phyloP scores from a whole-genome alignment of 2,797 vertebrate genomes.

The Neostethus bicornis region DNA sequence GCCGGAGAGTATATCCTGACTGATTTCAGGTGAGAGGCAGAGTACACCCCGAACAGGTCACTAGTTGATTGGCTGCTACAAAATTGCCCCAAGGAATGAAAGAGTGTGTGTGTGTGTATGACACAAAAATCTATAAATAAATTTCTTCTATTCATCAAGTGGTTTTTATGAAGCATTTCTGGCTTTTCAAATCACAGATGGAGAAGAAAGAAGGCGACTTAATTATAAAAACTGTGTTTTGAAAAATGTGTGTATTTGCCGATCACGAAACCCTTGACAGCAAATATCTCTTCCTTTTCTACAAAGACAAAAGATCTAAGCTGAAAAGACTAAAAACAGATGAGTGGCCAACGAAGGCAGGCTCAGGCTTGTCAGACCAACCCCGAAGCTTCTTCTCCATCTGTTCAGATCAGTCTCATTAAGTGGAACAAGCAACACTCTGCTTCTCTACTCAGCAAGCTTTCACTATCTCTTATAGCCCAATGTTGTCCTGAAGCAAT shows the following conservation, averaged over 20 bases:
- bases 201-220: neutral
- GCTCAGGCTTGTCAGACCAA: slow-evolving; percentile 37
- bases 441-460: slow-evolving; percentile 48
- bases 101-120: too few species aligned
- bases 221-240: neutral
- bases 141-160: too few species aligned
- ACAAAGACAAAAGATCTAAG: neutral
- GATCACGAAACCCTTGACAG: neutral
- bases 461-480: slow-evolving; percentile 39
- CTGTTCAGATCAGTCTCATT: slow-evolving; percentile 74
- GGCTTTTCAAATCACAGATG: too few species aligned
- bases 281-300: neutral
- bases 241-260: neutral
- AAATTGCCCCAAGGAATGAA: too few species aligned
- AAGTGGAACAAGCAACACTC: slow-evolving; percentile 65
- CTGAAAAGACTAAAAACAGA: slow-evolving; percentile 36
- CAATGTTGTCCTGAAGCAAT: slow-evolving; percentile 55
- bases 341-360: slow-evolving; percentile 39
- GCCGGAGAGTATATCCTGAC: too few species aligned
- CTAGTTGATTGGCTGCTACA: too few species aligned
- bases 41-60: too few species aligned
- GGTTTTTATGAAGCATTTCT: too few species aligned
- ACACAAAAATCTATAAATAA: too few species aligned
- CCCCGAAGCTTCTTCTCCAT: slow-evolving; percentile 62
- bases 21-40: too few species aligned